phyloP scores from a whole-genome alignment of 1,140 invertebrate species.

The Atta colombica region DNA sequence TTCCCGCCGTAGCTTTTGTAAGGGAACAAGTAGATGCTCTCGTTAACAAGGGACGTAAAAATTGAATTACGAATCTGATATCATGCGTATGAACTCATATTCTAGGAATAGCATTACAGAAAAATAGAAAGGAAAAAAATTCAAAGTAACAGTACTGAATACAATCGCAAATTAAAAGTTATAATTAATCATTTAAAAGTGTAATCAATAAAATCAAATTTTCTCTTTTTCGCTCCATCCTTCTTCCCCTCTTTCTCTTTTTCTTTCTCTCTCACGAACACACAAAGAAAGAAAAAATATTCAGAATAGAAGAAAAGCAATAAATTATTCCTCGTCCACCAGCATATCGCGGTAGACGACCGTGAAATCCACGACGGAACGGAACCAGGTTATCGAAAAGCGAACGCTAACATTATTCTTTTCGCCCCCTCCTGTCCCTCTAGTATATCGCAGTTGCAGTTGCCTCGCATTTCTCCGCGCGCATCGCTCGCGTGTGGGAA shows the following conservation, averaged over 20 bases:
- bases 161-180: not conserved
- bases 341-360: not conserved
- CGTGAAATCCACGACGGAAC: constrained; percentile 59
- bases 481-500: constrained; percentile 75
- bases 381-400: constrained; percentile 62
- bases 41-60: not conserved
- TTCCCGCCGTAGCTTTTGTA: not conserved
- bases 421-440: no score
- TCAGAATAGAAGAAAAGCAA: not conserved
- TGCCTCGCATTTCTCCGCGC: constrained; percentile 62
- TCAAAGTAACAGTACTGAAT: not conserved
- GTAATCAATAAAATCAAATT: not conserved
- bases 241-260: not conserved
- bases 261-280: not conserved
- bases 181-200: not conserved
- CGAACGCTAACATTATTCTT: constrained; percentile 43
- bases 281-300: not conserved
- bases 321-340: not conserved
- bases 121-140: not conserved
- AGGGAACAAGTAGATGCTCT: constrained; percentile 1
- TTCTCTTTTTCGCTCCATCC: not conserved
- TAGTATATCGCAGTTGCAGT: constrained; percentile 5
- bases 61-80: not conserved
- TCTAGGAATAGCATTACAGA: not conserved
- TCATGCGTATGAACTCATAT: not conserved